Conservation (phyloP, 2,797 vertebrate genomes). For the Phrynocephalus vlangalii region DNA sequence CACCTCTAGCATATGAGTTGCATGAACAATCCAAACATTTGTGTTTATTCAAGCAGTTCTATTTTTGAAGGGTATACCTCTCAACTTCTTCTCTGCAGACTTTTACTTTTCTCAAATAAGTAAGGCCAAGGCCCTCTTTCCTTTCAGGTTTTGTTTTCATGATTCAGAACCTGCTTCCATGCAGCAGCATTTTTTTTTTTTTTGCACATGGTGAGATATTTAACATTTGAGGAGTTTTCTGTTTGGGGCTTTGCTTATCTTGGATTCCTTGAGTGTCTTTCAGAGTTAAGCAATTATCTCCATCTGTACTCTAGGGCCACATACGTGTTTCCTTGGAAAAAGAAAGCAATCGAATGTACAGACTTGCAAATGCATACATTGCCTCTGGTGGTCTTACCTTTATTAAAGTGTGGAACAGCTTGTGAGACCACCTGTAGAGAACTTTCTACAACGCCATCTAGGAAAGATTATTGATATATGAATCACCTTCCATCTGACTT, state of each 20-base stretch:
- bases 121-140: background rate
- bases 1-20: constrained; percentile 34
- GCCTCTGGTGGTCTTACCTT: constrained; percentile 13
- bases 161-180: background rate
- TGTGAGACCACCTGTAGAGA: constrained; percentile 15
- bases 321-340: background rate
- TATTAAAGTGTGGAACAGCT: constrained; percentile 30
- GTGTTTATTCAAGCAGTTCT: constrained; percentile 35
- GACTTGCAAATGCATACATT: constrained; percentile 23
- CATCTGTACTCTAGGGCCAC: background rate
- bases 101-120: background rate
- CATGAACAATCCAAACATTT: constrained; percentile 39
- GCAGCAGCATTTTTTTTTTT: background rate
- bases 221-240: background rate
- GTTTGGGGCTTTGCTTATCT: constrained; percentile 19
- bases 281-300: constrained; percentile 23
- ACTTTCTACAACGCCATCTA: constrained; percentile 18
- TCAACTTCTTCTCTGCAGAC: background rate
- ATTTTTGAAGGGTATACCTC: constrained; percentile 24
- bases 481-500: constrained; percentile 35
- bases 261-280: constrained; percentile 2
- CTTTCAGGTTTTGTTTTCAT: background rate
- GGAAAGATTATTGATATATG: constrained; percentile 24
- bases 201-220: constrained; percentile 8
- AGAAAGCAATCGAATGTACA: constrained; percentile 17